Percentiles rank a stretch among this genome's conserved stretches.
Evolutionary conservation across 1,140 invertebrate species (phyloP).

Genomic region (Lordiphosa stackelbergi): DNA sequence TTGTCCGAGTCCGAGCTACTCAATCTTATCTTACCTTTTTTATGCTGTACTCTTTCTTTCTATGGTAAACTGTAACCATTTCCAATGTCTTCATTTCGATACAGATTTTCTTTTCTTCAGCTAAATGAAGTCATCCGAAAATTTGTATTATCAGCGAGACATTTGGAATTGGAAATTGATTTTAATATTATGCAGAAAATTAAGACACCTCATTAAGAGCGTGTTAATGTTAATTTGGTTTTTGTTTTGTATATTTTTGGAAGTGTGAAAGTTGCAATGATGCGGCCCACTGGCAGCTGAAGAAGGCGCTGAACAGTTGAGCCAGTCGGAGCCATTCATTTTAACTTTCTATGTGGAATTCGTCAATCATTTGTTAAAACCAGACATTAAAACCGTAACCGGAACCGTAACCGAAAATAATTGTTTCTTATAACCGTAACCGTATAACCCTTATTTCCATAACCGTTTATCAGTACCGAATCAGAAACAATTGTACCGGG

Average conservation of each 20-base stretch:
- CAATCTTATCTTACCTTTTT: constrained; percentile 32
- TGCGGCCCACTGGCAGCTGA: neutral
- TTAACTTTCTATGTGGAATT: too few species aligned
- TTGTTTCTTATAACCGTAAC: too few species aligned
- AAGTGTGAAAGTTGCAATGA: constrained; percentile 61
- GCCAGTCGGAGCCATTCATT: too few species aligned
- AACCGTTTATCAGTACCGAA: too few species aligned
- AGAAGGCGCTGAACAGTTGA: neutral
- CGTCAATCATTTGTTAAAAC: too few species aligned
- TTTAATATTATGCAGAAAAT: constrained; percentile 53
- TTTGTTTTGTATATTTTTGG: constrained; percentile 9
- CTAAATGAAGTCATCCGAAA: constrained; percentile 30
- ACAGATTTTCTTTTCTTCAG: constrained; percentile 31
- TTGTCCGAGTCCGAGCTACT: constrained; percentile 40
- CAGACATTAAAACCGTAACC: too few species aligned
- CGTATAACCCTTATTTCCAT: too few species aligned
- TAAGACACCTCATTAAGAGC: constrained; percentile 66
- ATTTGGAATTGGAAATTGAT: constrained; percentile 31
- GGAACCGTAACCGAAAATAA: too few species aligned
- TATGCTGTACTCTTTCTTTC: constrained; percentile 7
- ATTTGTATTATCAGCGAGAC: constrained; percentile 24
- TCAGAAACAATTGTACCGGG: too few species aligned
- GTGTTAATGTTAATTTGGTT: constrained; percentile 53
- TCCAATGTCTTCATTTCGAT: constrained; percentile 56
- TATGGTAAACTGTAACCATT: constrained; percentile 28